These are phyloP conservation scores for Nymphicus hollandicus DNA, from an alignment of 2,113 vertebrate species.

Conservation along the genomic window DNA sequence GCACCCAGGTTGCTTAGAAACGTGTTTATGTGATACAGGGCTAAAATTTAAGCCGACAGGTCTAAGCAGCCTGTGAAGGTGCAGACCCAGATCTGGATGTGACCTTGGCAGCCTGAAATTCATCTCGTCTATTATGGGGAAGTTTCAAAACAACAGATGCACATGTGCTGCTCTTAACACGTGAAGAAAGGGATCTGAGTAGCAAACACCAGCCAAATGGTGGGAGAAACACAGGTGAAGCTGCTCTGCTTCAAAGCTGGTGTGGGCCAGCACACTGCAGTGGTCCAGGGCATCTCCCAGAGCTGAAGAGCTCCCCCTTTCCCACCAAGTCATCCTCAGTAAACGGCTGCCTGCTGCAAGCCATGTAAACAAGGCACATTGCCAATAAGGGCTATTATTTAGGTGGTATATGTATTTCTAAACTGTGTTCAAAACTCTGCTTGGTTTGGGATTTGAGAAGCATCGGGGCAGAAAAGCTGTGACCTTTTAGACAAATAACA, in stretches of 20 bases:
- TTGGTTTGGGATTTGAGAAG: background rate
- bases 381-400: background rate
- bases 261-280: background rate
- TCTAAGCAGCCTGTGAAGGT: background rate
- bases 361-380: background rate
- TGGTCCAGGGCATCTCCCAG: background rate
- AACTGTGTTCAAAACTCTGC: background rate
- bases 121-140: fast-evolving
- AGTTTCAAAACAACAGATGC: background rate
- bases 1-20: background rate
- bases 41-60: background rate
- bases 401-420: background rate
- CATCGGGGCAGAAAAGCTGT: background rate
- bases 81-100: background rate
- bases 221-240: background rate
- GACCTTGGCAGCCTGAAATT: background rate
- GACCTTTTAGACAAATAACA: background rate
- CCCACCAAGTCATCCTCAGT: background rate
- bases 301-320: background rate
- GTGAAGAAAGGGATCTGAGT: fast-evolving
- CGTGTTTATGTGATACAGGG: background rate
- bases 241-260: background rate
- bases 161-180: background rate
- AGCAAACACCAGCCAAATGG: fast-evolving
- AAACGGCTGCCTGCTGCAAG: background rate